These are phyloP conservation scores for Diplazon laetatorius DNA, from an alignment of 2,888 invertebrate species.

Conservation along the genomic window DNA sequence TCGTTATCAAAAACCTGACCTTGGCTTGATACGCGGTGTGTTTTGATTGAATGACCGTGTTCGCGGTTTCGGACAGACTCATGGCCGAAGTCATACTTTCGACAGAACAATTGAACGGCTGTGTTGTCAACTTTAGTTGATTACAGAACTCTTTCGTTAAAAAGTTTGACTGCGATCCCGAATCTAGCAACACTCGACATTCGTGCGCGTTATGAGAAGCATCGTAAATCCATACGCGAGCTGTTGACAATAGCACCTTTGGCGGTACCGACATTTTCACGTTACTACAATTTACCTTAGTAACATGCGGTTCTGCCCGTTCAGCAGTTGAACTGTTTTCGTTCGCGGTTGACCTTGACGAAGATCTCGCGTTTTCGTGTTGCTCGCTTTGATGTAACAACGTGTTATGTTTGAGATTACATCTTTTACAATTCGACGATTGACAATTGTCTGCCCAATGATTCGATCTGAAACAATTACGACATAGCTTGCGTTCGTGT, in stretches of 20 bases:
- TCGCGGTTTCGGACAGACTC: constrained; percentile 1
- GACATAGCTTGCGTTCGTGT: constrained; percentile 37
- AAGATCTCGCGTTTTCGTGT: neutral
- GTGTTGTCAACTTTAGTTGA: neutral
- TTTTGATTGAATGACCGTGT: constrained; percentile 45
- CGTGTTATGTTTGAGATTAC: constrained; percentile 32
- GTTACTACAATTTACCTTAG: constrained; percentile 2
- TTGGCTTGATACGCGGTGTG: constrained; percentile 38
- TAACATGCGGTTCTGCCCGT: neutral
- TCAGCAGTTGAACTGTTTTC: neutral
- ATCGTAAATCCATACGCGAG: constrained; percentile 30
- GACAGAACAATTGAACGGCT: neutral
- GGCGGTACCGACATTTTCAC: neutral
- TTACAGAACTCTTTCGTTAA: constrained; percentile 27
- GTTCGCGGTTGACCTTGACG: neutral
- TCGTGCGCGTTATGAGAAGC: constrained; percentile 12
- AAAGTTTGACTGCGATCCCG: constrained; percentile 35
- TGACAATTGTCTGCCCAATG: constrained; percentile 21
- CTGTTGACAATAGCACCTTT: constrained; percentile 39
- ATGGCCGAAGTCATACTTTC: constrained; percentile 16
- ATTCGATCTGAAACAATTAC: constrained; percentile 37
- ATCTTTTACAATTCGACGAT: constrained; percentile 25
- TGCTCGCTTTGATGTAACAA: constrained; percentile 8
- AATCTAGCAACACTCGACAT: constrained; percentile 31
- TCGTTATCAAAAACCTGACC: constrained; percentile 45